Evolutionary conservation across 2,113 vertebrate species (phyloP).

Genomic region (Hydrochoerus hydrochaeris): DNA sequence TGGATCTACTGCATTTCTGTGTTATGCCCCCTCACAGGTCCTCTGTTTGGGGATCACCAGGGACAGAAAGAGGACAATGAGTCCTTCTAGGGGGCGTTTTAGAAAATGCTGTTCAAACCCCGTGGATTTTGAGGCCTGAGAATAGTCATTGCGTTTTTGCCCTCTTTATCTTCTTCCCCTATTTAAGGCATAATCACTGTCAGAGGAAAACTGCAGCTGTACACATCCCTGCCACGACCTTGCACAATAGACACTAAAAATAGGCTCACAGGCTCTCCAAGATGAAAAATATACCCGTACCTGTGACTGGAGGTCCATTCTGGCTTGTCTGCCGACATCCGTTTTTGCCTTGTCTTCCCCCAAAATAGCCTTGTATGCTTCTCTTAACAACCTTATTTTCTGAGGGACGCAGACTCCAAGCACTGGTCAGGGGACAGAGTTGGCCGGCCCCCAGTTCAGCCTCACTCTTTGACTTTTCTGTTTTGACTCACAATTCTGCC

Average conservation of each 20-base stretch:
- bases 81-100: background rate
- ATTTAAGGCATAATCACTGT: constrained; percentile 59
- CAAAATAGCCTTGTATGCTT: constrained; percentile 43
- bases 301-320: background rate
- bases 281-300: background rate
- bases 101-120: constrained; percentile 54
- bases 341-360: constrained; percentile 40
- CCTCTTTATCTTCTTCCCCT: constrained; percentile 67
- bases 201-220: background rate
- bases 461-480: background rate
- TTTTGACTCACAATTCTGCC: background rate
- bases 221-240: background rate
- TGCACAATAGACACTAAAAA: constrained; percentile 73
- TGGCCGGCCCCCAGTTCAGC: background rate
- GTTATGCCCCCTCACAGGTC: background rate
- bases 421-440: background rate
- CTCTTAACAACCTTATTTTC: constrained; percentile 16
- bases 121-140: constrained; percentile 50
- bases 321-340: background rate
- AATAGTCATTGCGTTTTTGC: constrained; percentile 64
- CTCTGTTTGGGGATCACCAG: background rate
- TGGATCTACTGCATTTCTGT: background rate
- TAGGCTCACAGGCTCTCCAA: constrained; percentile 41
- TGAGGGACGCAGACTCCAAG: background rate
- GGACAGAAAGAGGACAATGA: background rate